Conservation (phyloP, 2,888 invertebrate genomes). For the Spilarctia lutea region DNA sequence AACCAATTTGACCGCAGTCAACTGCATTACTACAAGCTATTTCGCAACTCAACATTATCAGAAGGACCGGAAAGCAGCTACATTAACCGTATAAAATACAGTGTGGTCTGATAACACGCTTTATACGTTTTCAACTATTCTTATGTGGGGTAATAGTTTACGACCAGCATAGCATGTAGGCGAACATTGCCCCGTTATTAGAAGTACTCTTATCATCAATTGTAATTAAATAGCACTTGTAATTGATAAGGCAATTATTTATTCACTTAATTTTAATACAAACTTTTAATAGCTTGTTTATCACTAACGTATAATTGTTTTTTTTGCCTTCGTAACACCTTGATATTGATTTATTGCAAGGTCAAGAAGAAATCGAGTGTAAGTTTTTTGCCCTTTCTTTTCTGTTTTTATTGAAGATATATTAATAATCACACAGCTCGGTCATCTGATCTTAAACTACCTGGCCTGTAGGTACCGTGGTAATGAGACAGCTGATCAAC, state of each 20-base stretch:
- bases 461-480: not conserved
- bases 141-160: conserved; percentile 4
- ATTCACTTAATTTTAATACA: conserved; percentile 5
- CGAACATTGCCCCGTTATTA: conserved; percentile 9
- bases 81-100: conserved; percentile 8
- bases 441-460: not conserved
- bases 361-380: not conserved
- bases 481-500: not conserved
- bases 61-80: conserved; percentile 7
- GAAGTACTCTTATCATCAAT: not conserved
- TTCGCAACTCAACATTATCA: conserved; percentile 4
- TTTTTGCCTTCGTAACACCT: not conserved
- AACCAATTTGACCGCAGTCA: not conserved
- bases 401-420: not conserved
- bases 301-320: not conserved
- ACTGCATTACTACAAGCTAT: not conserved
- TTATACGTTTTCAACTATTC: conserved; percentile 1
- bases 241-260: conserved; percentile 9
- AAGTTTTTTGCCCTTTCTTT: not conserved
- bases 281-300: not conserved
- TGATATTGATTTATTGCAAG: conserved; percentile 5
- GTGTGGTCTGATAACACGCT: conserved; percentile 1
- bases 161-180: not conserved
- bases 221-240: conserved; percentile 14
- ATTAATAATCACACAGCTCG: not conserved